Evolutionary conservation across 2,113 vertebrate genomes (phyloP), one percentile per base, ranked within the genome.

Genomic region (Callorhinus ursinus): DNA sequence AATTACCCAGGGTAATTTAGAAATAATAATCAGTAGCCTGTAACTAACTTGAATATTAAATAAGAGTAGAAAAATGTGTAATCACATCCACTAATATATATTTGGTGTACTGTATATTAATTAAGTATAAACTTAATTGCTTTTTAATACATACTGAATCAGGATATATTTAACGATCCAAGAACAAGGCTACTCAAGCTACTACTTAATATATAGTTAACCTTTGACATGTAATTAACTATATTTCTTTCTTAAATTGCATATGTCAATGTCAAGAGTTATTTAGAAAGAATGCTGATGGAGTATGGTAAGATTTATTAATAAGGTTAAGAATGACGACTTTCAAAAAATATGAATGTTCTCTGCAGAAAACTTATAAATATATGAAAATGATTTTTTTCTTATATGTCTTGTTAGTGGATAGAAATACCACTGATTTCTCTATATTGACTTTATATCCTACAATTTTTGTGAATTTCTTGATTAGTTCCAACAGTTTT

Each of bases 151-250:
- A 53, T 90, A 65, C 2, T 94, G 36, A 95, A 83, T 80, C 36
- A 71, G 42, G 21, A 69, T 93, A 72, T 72, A 93, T 93, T 90
- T 95, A 95, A 95, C 93, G 91, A 88, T 19, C n/a, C 51, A 90
- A 88, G 81, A 63, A 84, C 21, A 90, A 95, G 39, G 61, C 42
- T 55, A 72, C 36, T 83, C 72, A 95, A 90, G 49, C 92, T 90
- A 46, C 22, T 71, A 92, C 21, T 90, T 97, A 94, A 90, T 69
- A 94, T 93, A 13, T 46, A 92, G 71, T 90, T 97, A 96, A 94
- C 55, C 69, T 22, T 49, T 90, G 80, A 15, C n/a, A 92, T 65
- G 39, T 88, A 96, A 88, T 94, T 93, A 94, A 82, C 15, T 57
- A 49, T 63, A 79, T 39, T 90, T 96, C 69, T 94, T 95, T 96